A percentile compares a stretch with the other conserved stretches of the same genome.
phyloP scores from a whole-genome alignment of 2,797 vertebrate genomes.

The Hyperoplus immaculatus region DNA sequence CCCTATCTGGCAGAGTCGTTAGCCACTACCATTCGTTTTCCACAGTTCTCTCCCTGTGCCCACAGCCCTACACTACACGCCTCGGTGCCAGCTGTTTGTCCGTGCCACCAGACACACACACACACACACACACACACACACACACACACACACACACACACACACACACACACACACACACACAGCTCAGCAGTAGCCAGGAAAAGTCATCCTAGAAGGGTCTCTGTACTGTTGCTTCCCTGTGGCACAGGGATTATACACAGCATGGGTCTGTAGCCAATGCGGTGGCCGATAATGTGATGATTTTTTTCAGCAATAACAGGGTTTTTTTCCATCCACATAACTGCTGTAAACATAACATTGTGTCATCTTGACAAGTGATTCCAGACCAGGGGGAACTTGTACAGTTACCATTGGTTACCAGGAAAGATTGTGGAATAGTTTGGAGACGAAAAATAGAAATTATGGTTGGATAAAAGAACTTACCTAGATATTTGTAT shows the following conservation, averaged over 20 bases:
- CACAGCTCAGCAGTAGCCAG: constrained; percentile 23
- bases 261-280: not conserved
- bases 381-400: not conserved
- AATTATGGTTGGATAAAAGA: not conserved
- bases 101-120: constrained; percentile 23
- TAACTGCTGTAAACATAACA: no score
- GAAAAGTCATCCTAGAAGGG: constrained; percentile 35
- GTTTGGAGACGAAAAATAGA: not conserved
- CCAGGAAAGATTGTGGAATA: not conserved
- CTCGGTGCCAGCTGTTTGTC: constrained; percentile 47
- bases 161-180: no score
- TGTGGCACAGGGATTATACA: constrained; percentile 12
- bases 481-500: not conserved
- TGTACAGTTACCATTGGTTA: not conserved
- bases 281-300: not conserved
- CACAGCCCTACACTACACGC: constrained; percentile 35
- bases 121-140: no score
- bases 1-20: constrained; percentile 48
- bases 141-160: no score
- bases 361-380: not conserved
- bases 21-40: constrained; percentile 41
- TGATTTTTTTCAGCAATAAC: not conserved
- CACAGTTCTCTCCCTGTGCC: constrained; percentile 41
- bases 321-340: constrained; percentile 3
- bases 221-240: constrained; percentile 22